Evolutionary conservation across 2,113 vertebrate genomes (phyloP), one percentile per base, ranked within the genome.

Genomic region (Ellobius talpinus): DNA sequence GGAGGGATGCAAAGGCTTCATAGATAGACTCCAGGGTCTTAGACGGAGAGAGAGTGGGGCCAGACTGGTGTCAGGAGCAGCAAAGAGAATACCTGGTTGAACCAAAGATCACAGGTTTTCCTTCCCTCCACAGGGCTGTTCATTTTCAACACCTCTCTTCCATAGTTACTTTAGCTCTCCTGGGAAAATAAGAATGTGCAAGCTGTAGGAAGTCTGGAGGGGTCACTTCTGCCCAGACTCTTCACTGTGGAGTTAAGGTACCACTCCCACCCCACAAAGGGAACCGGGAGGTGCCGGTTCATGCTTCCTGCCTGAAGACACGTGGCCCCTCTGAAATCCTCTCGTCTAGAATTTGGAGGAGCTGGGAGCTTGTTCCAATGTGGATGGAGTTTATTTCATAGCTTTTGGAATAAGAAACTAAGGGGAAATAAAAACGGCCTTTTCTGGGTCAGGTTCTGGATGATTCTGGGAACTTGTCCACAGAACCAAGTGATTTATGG

Each of bases 401-500:
- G 74, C 52, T 66, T 91, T 95, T 95, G 93, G 92, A 97, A 93
- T 39, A 89, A 82, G 90, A 81, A 92, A 52, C 90, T 72, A 33
- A 36, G 89, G 47, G 86, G 73, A 96, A 97, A 97, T 94, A 95
- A 92, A 86, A 96, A 74, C 81, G 95, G 96, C 79, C 72, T 91
- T 96, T 97, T 96, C 97, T 94, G 86, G 76, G 89, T 92, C 91
- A 82, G 81, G 88, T 97, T 93, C 90, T 92, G 95, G 96, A 96
- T 74, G 97, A 79, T 98, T 97, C 96, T 97, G 97, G 95, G 97
- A 97, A 98, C 86, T 97, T 90, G 72, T 87, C 90, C 96, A 88
- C 77, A 96, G 81, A 97, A 87, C 89, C 92, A 97, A 87, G 96
- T 98, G 97, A 97, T 98, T 97, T 97, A 97, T 95, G 96, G 90